phyloP scores from a whole-genome alignment of 2,888 invertebrate species.

The Watsonalla cultraria region DNA sequence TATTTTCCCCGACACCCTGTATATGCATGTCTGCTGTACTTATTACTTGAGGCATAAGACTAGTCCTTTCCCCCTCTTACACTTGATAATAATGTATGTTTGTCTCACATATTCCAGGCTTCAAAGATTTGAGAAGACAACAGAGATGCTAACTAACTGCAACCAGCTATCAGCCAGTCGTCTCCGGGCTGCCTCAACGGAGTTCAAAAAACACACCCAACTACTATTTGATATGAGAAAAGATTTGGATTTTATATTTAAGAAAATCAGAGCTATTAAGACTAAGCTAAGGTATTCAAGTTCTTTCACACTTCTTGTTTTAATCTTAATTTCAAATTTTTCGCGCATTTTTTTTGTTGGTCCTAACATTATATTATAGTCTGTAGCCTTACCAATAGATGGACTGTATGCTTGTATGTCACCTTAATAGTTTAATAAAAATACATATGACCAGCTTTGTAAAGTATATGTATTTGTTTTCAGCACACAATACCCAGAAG shows the following conservation, averaged over 20 bases:
- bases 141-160: constrained; percentile 98
- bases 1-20: too few species aligned
- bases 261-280: constrained; percentile 91
- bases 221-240: constrained; percentile 94
- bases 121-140: constrained; percentile 98
- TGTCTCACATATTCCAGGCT: constrained; percentile 80
- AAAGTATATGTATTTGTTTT: constrained; percentile 16
- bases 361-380: too few species aligned
- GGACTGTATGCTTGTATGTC: too few species aligned
- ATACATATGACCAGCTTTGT: too few species aligned
- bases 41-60: background rate
- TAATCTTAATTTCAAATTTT: too few species aligned
- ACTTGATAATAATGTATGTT: too few species aligned
- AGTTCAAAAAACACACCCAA: constrained; percentile 94
- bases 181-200: constrained; percentile 89
- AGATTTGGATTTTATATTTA: constrained; percentile 96
- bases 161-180: constrained; percentile 95
- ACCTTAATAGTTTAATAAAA: too few species aligned
- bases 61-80: too few species aligned
- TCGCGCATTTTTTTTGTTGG: too few species aligned
- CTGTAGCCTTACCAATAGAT: too few species aligned
- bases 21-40: too few species aligned
- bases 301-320: too few species aligned
- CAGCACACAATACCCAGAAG: constrained; percentile 82
- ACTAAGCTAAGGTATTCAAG: constrained; percentile 82